Evolutionary conservation across 2,113 vertebrate species (phyloP).

Genomic region (Alectura lathami): DNA sequence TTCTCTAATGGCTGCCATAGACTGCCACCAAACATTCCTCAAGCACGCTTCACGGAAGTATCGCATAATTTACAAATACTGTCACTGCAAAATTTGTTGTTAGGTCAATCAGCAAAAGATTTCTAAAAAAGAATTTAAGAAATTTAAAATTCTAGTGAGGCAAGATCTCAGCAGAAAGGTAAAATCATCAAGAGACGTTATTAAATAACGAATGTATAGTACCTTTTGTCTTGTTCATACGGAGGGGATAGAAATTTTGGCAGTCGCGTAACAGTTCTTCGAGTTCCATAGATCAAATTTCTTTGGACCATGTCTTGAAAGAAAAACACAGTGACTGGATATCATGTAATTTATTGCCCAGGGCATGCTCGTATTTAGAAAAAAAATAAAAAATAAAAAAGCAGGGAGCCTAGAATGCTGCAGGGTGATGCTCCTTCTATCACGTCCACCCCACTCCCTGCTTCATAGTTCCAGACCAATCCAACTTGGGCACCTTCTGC

Average conservation of each 20-base stretch:
- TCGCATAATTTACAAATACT: background rate
- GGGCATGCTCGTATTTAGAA: background rate
- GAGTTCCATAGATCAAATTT: conserved; percentile 76
- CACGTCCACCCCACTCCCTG: background rate
- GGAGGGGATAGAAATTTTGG: conserved; percentile 71
- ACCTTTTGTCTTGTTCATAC: conserved; percentile 72
- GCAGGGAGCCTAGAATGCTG: background rate
- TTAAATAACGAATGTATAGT: background rate
- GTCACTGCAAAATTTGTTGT: background rate
- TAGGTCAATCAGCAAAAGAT: background rate
- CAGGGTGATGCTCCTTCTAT: background rate
- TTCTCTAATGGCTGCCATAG: background rate
- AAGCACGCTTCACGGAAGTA: background rate
- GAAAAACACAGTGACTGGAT: background rate
- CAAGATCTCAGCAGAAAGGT: background rate
- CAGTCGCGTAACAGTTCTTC: conserved; percentile 74
- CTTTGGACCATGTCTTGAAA: conserved; percentile 82
- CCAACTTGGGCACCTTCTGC: background rate
- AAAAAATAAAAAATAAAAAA: background rate
- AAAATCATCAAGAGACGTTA: background rate
- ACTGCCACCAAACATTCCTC: background rate
- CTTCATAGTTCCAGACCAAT: background rate
- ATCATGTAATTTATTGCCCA: background rate
- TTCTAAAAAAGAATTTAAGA: background rate
- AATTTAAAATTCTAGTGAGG: background rate